These are phyloP conservation scores for Procavia capensis DNA, from an alignment of 2,113 vertebrate species.

Conservation along the genomic window DNA sequence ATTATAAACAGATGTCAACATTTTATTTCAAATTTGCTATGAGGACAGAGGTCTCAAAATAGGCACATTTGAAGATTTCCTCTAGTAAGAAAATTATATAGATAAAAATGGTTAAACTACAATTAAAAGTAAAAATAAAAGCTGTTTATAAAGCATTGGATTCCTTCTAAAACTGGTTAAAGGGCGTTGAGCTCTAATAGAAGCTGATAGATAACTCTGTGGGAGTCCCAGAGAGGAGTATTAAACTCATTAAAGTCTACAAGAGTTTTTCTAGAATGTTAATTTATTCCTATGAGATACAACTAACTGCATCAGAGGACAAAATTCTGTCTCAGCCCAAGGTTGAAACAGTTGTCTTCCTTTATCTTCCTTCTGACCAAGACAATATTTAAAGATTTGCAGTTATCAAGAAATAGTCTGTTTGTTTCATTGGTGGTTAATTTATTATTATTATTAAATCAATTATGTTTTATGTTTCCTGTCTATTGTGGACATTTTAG, in stretches of 20 bases:
- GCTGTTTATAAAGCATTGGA: not conserved
- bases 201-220: not conserved
- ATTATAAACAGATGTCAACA: not conserved
- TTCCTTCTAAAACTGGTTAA: not conserved
- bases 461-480: not conserved
- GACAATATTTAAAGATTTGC: not conserved
- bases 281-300: not conserved
- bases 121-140: not conserved
- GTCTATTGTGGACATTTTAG: not conserved
- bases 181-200: not conserved
- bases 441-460: not conserved
- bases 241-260: slow-evolving; percentile 43
- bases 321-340: not conserved
- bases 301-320: slow-evolving; percentile 7
- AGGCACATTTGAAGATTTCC: not conserved
- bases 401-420: not conserved
- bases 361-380: not conserved
- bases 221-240: not conserved
- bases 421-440: not conserved
- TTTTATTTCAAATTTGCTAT: not conserved
- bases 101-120: not conserved
- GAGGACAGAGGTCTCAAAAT: not conserved
- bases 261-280: slow-evolving; percentile 41
- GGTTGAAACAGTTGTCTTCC: not conserved
- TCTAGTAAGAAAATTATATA: not conserved